These are phyloP conservation scores for Triplophysa rosa DNA, from an alignment of 2,113 vertebrate genomes.

Conservation along the genomic window DNA sequence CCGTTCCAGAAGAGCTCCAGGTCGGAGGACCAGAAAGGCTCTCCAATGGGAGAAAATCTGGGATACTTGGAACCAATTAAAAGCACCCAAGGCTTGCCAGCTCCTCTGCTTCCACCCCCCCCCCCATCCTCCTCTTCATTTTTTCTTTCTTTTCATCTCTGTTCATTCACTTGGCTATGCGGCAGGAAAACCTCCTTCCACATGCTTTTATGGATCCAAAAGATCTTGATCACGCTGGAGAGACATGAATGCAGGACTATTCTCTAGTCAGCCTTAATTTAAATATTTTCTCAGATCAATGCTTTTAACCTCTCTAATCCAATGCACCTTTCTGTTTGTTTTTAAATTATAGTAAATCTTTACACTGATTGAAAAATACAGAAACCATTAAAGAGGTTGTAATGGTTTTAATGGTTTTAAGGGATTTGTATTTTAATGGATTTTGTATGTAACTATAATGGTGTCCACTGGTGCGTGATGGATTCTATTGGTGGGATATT, in stretches of 20 bases:
- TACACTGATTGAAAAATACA: too few species aligned
- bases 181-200: constrained; percentile 51
- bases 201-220: constrained; percentile 52
- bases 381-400: too few species aligned
- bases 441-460: too few species aligned
- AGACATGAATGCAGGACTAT: constrained; percentile 45
- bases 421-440: too few species aligned
- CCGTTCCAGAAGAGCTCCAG: constrained; percentile 34
- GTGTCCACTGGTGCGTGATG: too few species aligned
- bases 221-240: constrained; percentile 26
- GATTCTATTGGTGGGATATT: too few species aligned
- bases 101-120: constrained; percentile 36
- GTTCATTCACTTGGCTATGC: constrained; percentile 43
- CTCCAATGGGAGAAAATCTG: constrained; percentile 50
- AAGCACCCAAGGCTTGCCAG: constrained; percentile 50
- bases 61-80: constrained; percentile 63
- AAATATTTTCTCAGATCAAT: background rate
- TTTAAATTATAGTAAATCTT: too few species aligned
- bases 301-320: background rate
- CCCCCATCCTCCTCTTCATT: constrained; percentile 25
- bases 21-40: constrained; percentile 41
- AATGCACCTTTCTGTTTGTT: background rate
- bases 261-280: constrained; percentile 1
- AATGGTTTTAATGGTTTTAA: too few species aligned
- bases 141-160: constrained; percentile 29